Base-by-base conservation (phyloP, 1,140 invertebrate genomes). In the Calliopsis andreniformis region DNA sequence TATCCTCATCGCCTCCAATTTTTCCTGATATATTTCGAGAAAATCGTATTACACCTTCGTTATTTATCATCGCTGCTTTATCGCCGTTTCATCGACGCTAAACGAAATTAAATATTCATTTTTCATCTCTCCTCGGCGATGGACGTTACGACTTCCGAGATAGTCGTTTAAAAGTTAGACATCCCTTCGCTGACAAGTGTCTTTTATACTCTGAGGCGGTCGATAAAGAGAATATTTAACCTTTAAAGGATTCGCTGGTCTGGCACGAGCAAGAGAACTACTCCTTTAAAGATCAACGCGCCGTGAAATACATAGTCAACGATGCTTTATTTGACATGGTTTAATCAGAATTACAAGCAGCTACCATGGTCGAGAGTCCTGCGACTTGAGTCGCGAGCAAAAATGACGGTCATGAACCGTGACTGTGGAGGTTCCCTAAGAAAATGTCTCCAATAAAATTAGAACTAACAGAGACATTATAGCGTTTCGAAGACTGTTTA, bases 241-340 rank as follows among this genome's bases (percentile, higher is more conserved):
- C 30, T 58, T 25, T 43, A 45, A 43, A 56, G 39, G 0, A 67
- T 14, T 28, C 7, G 0, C 20, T 23, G 10, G 6, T 8, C 3
- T 25, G 14, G 5, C 42, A 51, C 23, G 20, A 51, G 10, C 23
- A 23, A 18, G 18, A 39, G n/a, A n/a, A n/a, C n/a, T n/a, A n/a
- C 25, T 28, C 42, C 10, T 30, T 0, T 45, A 16, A 3, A 16
- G 16, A 23, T 20, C 53, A 58, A 20, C 25, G 35, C 30, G 39
- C n/a, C 28, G 39, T 45, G 28, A 69, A 69, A 32, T 69, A n/a
- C 28, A 58, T 32, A 39, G n/a, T 43, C 53, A 69, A 16, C 20
- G 49, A 12, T 39, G 20, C 30, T 35, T 51, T 14, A 32, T 45
- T 69, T 23, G 25, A 58, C 23, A 14, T 20, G 45, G 30, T 18